Percentiles rank a stretch among this genome's conserved stretches.
Evolutionary conservation across 2,888 invertebrate species (phyloP).

Genomic region (Dasypogon diadema): DNA sequence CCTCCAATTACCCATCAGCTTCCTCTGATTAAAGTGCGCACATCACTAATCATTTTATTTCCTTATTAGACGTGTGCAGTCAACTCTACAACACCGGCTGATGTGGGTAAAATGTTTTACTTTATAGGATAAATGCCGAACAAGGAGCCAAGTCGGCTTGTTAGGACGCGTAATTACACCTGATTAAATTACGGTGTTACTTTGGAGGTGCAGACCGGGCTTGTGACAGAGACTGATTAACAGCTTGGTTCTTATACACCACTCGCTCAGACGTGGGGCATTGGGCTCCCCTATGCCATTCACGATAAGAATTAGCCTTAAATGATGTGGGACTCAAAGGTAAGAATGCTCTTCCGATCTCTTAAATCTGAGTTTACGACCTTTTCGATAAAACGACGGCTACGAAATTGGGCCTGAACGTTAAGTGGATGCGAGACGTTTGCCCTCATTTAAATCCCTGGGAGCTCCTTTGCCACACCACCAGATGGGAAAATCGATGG

Average conservation of each 20-base stretch:
- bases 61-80: conserved; percentile 21
- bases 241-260: not conserved
- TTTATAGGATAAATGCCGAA: conserved; percentile 3
- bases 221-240: conserved; percentile 48
- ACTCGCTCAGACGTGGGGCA: not conserved
- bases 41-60: conserved; percentile 40
- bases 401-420: not conserved
- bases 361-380: conserved; percentile 48
- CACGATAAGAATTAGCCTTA: conserved; percentile 22
- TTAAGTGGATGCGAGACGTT: conserved; percentile 11
- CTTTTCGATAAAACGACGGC: not conserved
- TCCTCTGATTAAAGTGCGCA: conserved; percentile 30
- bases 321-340: conserved; percentile 35
- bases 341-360: conserved; percentile 31
- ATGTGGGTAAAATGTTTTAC: conserved; percentile 35
- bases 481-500: conserved; percentile 20
- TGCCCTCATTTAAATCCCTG: no score
- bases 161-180: conserved; percentile 26
- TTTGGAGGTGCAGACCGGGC: not conserved
- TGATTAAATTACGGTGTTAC: conserved; percentile 45
- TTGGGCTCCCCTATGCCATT: conserved; percentile 4
- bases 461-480: not conserved
- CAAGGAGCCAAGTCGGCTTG: conserved; percentile 16
- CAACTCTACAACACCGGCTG: not conserved
- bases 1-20: conserved; percentile 45